Evolutionary conservation across 2,888 invertebrate species (phyloP), one percentile per base, ranked within the genome.

Genomic region (Calameuta idolon): DNA sequence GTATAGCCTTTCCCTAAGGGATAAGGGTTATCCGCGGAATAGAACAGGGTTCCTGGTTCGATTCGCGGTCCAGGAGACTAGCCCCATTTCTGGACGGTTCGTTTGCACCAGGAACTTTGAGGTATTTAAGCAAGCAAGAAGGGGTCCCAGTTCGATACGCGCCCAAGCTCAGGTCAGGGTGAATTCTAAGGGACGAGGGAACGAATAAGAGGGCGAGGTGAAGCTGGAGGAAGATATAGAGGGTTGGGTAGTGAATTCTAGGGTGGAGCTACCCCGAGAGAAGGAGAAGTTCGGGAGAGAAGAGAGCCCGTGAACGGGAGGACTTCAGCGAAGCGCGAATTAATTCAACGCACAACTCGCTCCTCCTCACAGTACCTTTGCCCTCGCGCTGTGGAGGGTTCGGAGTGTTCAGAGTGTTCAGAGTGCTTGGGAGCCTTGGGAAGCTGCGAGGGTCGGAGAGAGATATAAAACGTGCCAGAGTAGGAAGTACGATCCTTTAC

Each of bases 291-390:
- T 78, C 78, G 79, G 83, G 82, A 76, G 80, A 80, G 81, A 82
- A 80, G 83, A 83, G 83, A 82, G 83, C 84, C 55, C 83, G 84
- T 81, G 84, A 85, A 85, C 83, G 82, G 85, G 82, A 85, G 85
- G 86, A 85, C 86, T 89, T 89, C 88, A 86, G 84, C 87, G 88
- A 88, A 90, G 89, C 88, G 88, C 89, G 86, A 90, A 90, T 90
- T 90, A 90, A 90, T 90, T 90, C 90, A 89, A 87, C 89, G 87
- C 88, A 86, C 87, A 86, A 85, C 83, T 83, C 74, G 33, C 71
- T 34, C 33, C 71, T 31, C 71, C 71, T 71, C 71, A 23, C 71
- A 69, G 76, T 73, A 73, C 76, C 76, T 78, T 69, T 78, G 78
- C 73, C 76, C 69, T 73, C 69, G 74, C 74, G 35, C 74, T 71